Evolutionary conservation across 2,113 vertebrate genomes (phyloP).

Genomic region (Podarcis raffonei): DNA sequence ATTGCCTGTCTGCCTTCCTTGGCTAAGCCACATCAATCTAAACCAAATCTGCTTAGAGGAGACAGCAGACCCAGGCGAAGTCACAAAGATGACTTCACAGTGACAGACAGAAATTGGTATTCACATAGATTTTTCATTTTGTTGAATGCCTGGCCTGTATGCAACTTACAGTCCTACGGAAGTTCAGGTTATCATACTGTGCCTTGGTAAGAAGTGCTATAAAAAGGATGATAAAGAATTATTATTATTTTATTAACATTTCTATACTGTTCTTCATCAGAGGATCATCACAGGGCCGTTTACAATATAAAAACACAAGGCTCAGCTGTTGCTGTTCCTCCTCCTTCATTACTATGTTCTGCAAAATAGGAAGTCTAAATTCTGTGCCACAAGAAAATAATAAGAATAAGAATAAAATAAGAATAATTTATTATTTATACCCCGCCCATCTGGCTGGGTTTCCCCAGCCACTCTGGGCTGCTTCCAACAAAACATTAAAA

Average conservation of each 20-base stretch:
- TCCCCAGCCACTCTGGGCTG: too few species aligned
- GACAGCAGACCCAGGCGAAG: background rate
- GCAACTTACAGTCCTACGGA: background rate
- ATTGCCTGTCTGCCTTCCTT: slow-evolving; percentile 33
- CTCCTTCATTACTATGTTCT: background rate
- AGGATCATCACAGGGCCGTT: too few species aligned
- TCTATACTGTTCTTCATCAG: too few species aligned
- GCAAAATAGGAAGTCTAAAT: background rate
- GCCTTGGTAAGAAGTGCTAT: background rate
- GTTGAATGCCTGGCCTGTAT: background rate
- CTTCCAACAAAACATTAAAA: too few species aligned
- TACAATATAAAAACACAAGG: too few species aligned
- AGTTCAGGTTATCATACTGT: background rate
- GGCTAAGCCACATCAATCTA: slow-evolving; percentile 19
- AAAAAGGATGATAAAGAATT: background rate
- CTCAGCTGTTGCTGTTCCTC: background rate
- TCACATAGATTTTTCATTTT: slow-evolving; percentile 45
- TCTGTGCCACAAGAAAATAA: background rate
- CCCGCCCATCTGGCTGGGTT: too few species aligned
- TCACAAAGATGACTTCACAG: slow-evolving; percentile 34
- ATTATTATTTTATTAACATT: too few species aligned
- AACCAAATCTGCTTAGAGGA: slow-evolving; percentile 30
- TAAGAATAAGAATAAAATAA: background rate
- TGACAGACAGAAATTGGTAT: slow-evolving; percentile 19
- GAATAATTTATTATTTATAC: too few species aligned